A percentile compares a stretch with the other conserved stretches of the same genome.
Conservation (phyloP, 2,797 vertebrate genomes). For the Antennarius maculatus region DNA sequence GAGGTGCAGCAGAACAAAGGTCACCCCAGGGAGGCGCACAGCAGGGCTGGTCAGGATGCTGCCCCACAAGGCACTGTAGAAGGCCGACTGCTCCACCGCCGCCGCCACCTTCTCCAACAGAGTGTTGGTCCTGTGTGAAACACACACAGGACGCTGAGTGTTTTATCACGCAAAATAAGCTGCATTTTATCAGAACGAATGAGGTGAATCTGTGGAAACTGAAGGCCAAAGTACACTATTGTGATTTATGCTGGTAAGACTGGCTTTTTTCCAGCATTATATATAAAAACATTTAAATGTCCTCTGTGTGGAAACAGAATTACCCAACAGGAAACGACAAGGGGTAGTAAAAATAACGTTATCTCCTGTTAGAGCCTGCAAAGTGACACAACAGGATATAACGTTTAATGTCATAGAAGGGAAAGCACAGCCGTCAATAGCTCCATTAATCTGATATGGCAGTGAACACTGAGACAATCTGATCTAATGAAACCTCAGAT, state of each 20-base stretch:
- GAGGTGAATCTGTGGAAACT: background rate
- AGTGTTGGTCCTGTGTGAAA: conserved; percentile 87
- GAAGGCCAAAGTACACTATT: background rate
- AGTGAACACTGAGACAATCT: background rate
- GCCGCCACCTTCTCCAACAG: conserved; percentile 95
- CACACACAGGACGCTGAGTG: conserved; percentile 11
- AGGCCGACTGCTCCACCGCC: conserved; percentile 95
- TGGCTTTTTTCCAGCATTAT: background rate
- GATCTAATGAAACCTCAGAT: background rate
- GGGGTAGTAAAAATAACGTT: background rate
- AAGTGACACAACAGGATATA: background rate
- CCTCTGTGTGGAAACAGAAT: conserved; percentile 1
- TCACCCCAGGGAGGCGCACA: conserved; percentile 94
- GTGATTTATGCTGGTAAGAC: background rate
- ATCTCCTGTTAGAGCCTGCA: background rate
- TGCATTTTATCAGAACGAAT: background rate
- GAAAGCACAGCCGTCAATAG: background rate
- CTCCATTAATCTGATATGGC: background rate
- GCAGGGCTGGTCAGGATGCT: conserved; percentile 98
- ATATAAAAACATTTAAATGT: background rate
- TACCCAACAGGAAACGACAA: conserved; percentile 1
- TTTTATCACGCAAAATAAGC: background rate
- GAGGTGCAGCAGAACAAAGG: conserved; percentile 94
- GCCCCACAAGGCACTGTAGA: conserved; percentile 98
- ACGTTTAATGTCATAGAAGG: background rate